phyloP scores from a whole-genome alignment of 2,888 invertebrate genomes.

The Erannis defoliaria region DNA sequence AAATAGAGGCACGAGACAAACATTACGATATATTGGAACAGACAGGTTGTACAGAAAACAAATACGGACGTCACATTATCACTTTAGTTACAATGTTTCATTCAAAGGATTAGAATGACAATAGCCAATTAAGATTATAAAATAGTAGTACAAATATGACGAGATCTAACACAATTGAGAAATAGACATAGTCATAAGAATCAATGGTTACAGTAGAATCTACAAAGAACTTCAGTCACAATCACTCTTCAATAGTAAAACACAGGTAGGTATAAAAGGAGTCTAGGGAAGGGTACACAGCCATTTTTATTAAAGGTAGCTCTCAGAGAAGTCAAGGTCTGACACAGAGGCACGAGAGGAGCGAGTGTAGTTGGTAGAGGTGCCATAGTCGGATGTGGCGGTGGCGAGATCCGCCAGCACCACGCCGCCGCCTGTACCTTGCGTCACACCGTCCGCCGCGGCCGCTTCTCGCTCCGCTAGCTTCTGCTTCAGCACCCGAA shows the following conservation, averaged over 20 bases:
- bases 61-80: neutral
- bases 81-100: constrained; percentile 1
- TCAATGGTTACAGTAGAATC: constrained; percentile 7
- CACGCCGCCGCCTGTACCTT: constrained; percentile 88
- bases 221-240: constrained; percentile 13
- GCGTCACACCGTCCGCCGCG: constrained; percentile 86
- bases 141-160: constrained; percentile 4
- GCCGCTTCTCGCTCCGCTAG: constrained; percentile 92
- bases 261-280: constrained; percentile 16
- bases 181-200: constrained; percentile 7
- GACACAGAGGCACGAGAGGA: constrained; percentile 94
- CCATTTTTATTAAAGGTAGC: constrained; percentile 88
- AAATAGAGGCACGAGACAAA: constrained; percentile 11
- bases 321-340: constrained; percentile 95
- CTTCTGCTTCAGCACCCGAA: constrained; percentile 92
- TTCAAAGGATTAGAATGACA: neutral
- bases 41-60: neutral
- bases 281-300: constrained; percentile 28
- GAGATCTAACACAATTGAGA: neutral
- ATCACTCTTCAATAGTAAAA: constrained; percentile 13
- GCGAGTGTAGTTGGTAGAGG: constrained; percentile 93
- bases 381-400: constrained; percentile 92
- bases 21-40: neutral
- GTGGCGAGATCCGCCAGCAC: constrained; percentile 93
- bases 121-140: constrained; percentile 4